These are phyloP conservation scores for Ormyrus pomaceus DNA, from an alignment of 2,888 invertebrate species.

Conservation along the genomic window DNA sequence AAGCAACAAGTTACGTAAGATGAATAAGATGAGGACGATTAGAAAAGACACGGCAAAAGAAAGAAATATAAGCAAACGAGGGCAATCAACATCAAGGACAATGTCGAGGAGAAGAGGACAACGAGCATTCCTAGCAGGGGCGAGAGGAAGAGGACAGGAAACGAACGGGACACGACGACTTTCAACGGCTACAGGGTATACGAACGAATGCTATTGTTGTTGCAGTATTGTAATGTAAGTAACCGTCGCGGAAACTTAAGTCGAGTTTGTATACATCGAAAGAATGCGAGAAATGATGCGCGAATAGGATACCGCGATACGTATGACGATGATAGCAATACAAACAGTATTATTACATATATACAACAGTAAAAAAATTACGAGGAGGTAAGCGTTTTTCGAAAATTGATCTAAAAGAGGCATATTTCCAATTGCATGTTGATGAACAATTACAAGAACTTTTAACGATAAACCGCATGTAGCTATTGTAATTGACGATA, in stretches of 20 bases:
- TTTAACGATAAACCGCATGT: slow-evolving; percentile 14
- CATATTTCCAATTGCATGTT: slow-evolving; percentile 22
- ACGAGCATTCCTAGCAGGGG: not conserved
- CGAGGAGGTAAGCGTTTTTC: slow-evolving; percentile 18
- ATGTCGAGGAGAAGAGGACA: not conserved
- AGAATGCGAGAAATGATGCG: not conserved
- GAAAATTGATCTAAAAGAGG: slow-evolving; percentile 36
- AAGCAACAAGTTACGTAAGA: not conserved
- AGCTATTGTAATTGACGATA: slow-evolving; percentile 6
- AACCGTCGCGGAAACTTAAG: not conserved
- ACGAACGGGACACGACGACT: too few species aligned
- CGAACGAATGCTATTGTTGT: too few species aligned
- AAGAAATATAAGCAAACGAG: not conserved
- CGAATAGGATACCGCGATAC: not conserved
- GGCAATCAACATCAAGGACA: not conserved
- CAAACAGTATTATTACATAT: not conserved
- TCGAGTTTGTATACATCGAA: not conserved
- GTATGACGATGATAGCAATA: not conserved
- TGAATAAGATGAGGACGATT: not conserved
- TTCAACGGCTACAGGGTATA: too few species aligned
- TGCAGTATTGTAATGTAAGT: not conserved
- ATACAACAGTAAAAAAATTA: slow-evolving; percentile 59
- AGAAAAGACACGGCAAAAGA: not conserved
- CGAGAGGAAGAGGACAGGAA: not conserved
- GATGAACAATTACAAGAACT: not conserved